These are phyloP conservation scores for Azemiops feae DNA, from an alignment of 2,113 vertebrate species.

Conservation along the genomic window DNA sequence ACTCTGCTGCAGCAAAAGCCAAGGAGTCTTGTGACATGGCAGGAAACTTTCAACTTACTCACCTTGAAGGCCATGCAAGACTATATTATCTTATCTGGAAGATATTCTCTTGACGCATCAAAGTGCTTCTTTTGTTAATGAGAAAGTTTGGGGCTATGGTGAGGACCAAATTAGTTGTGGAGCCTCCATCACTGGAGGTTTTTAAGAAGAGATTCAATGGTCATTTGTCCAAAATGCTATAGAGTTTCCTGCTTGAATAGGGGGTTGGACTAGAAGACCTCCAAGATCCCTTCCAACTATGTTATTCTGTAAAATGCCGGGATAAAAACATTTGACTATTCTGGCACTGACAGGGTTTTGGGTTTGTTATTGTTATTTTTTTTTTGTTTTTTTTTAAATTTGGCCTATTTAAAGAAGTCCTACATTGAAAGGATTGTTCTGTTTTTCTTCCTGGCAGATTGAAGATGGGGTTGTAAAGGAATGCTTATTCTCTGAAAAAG, in stretches of 20 bases:
- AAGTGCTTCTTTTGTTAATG: not conserved
- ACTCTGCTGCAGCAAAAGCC: not conserved
- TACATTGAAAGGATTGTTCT: not conserved
- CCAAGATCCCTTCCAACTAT: not conserved
- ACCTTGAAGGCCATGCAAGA: not conserved
- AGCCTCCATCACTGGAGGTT: not conserved
- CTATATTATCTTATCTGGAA: not conserved
- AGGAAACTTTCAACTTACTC: not conserved
- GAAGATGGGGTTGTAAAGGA: not conserved
- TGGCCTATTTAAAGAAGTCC: not conserved
- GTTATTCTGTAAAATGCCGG: not conserved
- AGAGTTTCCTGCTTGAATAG: not conserved
- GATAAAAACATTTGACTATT: not conserved
- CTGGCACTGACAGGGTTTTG: not conserved
- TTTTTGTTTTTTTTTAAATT: not conserved
- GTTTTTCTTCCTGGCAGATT: not conserved
- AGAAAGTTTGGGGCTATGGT: not conserved
- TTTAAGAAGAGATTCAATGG: not conserved
- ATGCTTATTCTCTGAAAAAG: not conserved
- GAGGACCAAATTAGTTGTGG: not conserved
- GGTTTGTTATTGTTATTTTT: fast-evolving
- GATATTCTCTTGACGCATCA: not conserved
- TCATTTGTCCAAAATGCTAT: not conserved
- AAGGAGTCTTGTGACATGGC: not conserved
- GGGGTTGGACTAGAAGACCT: not conserved